A percentile compares a stretch with the other conserved stretches of the same genome.
Conservation (phyloP, 2,797 vertebrate genomes). For the Buphagus erythrorhynchus region DNA sequence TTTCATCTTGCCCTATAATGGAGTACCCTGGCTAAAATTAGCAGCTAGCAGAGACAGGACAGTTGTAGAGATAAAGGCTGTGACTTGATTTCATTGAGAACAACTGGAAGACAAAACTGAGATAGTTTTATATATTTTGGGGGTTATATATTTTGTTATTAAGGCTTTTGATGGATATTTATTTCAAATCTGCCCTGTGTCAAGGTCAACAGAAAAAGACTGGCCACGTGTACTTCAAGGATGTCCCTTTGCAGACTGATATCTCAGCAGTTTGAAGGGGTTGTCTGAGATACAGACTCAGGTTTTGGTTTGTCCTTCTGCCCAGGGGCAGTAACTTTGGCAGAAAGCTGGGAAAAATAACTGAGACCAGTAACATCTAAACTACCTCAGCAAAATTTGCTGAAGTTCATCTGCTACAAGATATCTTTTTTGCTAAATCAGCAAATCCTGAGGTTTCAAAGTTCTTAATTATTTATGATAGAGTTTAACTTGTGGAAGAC, state of each 20-base stretch:
- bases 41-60: not conserved
- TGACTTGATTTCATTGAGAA: not conserved
- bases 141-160: not conserved
- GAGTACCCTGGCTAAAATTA: not conserved
- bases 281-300: not conserved
- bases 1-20: constrained; percentile 4
- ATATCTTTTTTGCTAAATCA: not conserved
- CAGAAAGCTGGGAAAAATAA: constrained; percentile 5
- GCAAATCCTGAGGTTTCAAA: not conserved
- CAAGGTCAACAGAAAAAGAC: not conserved
- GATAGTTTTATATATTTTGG: not conserved
- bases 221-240: not conserved
- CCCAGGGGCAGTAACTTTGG: not conserved
- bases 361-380: not conserved
- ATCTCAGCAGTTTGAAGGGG: not conserved
- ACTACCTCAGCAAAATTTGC: constrained; percentile 4
- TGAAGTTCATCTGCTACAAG: not conserved
- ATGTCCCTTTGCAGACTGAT: not conserved
- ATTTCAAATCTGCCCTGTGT: not conserved
- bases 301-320: not conserved
- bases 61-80: not conserved
- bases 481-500: not conserved
- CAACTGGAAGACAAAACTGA: not conserved
- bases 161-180: not conserved
- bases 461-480: not conserved